Base-by-base conservation (phyloP, 2,113 vertebrate genomes). In the Seriola dumerili region DNA sequence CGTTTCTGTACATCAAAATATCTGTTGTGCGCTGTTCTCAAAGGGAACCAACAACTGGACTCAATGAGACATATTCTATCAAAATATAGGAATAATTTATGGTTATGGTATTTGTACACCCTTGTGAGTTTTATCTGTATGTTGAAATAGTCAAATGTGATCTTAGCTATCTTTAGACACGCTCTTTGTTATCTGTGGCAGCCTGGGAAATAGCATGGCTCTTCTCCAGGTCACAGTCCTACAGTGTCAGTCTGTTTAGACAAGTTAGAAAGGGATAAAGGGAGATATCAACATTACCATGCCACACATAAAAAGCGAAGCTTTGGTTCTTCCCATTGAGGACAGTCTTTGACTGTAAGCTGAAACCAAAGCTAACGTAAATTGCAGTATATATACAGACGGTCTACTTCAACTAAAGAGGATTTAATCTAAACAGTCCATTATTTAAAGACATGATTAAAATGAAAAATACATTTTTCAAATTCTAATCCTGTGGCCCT, bases 91-190 rank as follows among this genome's bases (percentile, higher is more conserved):
- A 46, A n/a, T 25, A 65, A 44, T 8, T 16, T 8, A 8, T 29
- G 6, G 17, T 38, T 14, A 40, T 19, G 6, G 34, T 8, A 17
- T 21, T 29, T 65, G 19, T 70, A 59, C 1, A 1, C 9, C 2
- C n/a, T 29, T n/a, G 16, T 55, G 48, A 57, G 21, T 62, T 58
- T 34, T 70, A 9, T 23, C 16, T 76, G 38, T 5, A 25, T 36
- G 32, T 62, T 76, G 12, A 42, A 63, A 16, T 40, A n/a, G n/a
- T 38, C 63, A 46, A 58, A 82, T 71, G 16, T 57, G 52, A 63
- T 71, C 5, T 36, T 17, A n/a, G 46, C 48, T 90, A 89, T 80
- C 59, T 85, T 88, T 89, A 87, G 84, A 85, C 70, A 61, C 55
- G 73, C 70, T 78, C 67, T 87, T 85, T 64, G 46, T 87, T 90